Evolutionary conservation across 2,113 vertebrate species (phyloP), one percentile per base, ranked within the genome.

Genomic region (Amphiprion percula): DNA sequence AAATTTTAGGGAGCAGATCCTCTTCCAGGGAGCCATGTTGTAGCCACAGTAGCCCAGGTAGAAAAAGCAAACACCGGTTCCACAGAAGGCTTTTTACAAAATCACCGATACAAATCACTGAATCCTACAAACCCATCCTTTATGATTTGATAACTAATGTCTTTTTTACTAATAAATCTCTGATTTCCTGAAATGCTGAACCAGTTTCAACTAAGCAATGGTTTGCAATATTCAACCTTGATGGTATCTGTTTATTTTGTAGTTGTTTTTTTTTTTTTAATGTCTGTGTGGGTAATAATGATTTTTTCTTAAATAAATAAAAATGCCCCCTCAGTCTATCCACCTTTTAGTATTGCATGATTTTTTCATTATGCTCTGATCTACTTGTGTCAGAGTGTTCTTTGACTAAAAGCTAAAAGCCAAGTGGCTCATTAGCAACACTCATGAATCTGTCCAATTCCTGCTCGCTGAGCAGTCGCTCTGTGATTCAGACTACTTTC

Each of bases 371-470:
- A 69, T 70, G 61, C 37, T 75, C 72, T 73, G 74, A 73, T 76
- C 79, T 82, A 70, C 86, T 84, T 80, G 74, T 87, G 83, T 73
- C 75, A 83, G 72, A 83, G 77, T 78, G 79, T 79, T 76, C 70
- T 89, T 78, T 83, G 74, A 77, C 77, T 79, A 85, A 84, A 88
- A 83, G 81, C 79, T 76, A 87, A 85, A 85, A 89, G 88, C 68
- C 63, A 73, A 77, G 81, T 88, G 83, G 89, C 82, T 88, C 80
- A 89, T 92, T 78, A 83, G 80, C 76, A 79, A 74, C 81, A 79
- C 62, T 90, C 72, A 52, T 84, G 74, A 83, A 77, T 68, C 61
- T 30, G 49, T 76, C 79, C 76, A 79, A 77, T 80, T 74, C 47
- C 55, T 62, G 64, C 63, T 46, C 63, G 54, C 62, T n/a, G 56